phyloP scores from a whole-genome alignment of 23 tunicate species.

The Trididemnum miniatum region DNA sequence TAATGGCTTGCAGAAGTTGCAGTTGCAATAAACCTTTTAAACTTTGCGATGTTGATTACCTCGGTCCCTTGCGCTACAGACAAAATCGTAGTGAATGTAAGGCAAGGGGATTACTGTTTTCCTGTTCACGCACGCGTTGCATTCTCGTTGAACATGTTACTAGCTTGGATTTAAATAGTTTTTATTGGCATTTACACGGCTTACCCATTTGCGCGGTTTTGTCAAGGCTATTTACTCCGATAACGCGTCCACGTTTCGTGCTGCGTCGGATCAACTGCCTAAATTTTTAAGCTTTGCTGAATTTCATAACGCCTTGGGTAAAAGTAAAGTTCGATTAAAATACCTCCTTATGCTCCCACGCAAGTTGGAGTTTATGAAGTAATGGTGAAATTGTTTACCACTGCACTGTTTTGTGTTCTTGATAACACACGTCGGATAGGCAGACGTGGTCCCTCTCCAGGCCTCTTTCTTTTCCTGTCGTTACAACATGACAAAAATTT shows the following conservation, averaged over 20 bases:
- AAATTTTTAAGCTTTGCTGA: no score
- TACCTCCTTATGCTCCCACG: no score
- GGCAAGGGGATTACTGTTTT: not conserved
- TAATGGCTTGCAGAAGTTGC: no score
- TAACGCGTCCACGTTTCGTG: not conserved
- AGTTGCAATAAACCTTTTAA: conserved; percentile 1
- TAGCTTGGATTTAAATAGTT: not conserved
- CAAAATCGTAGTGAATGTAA: conserved; percentile 3
- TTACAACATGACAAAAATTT: no score
- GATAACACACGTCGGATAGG: no score
- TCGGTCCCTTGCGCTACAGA: not conserved
- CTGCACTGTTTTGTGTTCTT: no score
- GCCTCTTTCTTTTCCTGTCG: no score
- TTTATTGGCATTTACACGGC: not conserved
- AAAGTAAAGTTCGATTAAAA: no score
- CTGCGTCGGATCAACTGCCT: not conserved
- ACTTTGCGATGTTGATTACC: conserved; percentile 7
- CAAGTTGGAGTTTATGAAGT: no score
- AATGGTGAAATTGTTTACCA: no score
- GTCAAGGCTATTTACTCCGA: not conserved
- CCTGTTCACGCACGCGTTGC: not conserved
- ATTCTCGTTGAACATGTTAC: conserved; percentile 2
- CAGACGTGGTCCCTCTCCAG: no score
- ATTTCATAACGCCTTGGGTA: no score
- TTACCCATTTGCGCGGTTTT: not conserved